Conservation (phyloP, 2,797 vertebrate genomes). For the Lepilemur ruficaudatus region DNA sequence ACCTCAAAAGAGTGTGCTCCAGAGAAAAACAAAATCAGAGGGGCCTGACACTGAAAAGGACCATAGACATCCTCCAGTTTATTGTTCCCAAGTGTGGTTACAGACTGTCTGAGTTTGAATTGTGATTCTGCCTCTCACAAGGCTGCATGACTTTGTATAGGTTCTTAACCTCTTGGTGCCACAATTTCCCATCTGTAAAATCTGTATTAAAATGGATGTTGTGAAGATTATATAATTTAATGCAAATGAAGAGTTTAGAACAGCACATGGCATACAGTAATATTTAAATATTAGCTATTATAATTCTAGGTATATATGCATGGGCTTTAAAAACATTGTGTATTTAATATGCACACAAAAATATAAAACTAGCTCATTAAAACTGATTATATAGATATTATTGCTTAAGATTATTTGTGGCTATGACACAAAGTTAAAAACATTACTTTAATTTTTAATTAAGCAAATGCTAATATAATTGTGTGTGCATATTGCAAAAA, state of each 20-base stretch:
- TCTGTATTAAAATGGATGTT: not conserved
- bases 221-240: not conserved
- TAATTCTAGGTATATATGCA: not conserved
- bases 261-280: not conserved
- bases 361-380: not conserved
- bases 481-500: not conserved
- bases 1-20: not conserved
- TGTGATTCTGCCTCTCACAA: not conserved
- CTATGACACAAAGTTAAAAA: not conserved
- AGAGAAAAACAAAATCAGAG: not conserved
- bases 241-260: not conserved
- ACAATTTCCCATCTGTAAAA: not conserved
- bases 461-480: not conserved
- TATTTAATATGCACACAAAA: not conserved
- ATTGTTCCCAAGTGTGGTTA: not conserved
- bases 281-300: not conserved
- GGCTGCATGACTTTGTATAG: not conserved
- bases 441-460: conserved; percentile 3
- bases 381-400: not conserved
- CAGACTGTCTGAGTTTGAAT: not conserved
- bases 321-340: not conserved
- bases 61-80: not conserved
- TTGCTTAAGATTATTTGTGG: not conserved
- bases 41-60: not conserved
- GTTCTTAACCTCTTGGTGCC: not conserved